Conservation (phyloP, 2,797 vertebrate genomes). For the Pseudochromis fuscus region DNA sequence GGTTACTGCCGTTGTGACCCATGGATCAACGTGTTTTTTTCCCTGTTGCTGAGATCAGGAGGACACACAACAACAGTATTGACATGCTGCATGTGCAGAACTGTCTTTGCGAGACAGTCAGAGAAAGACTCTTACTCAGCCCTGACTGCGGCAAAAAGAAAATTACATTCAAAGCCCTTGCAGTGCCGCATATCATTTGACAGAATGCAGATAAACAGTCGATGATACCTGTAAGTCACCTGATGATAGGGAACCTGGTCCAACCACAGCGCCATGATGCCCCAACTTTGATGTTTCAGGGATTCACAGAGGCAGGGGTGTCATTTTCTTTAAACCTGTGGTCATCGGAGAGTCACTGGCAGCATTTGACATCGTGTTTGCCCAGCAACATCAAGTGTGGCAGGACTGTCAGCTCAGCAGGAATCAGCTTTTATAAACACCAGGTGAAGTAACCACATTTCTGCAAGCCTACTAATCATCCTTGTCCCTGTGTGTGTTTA, state of each 20-base stretch:
- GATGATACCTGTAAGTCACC: conserved; percentile 51
- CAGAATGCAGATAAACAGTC: conserved; percentile 41
- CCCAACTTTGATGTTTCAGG: conserved; percentile 46
- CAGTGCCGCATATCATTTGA: conserved; percentile 30
- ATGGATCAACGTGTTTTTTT: conserved; percentile 22
- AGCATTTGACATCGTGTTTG: conserved; percentile 21
- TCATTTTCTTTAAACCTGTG: conserved; percentile 63
- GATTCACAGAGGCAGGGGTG: conserved; percentile 39
- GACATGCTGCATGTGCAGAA: conserved; percentile 18
- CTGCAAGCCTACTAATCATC: conserved; percentile 57
- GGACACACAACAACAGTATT: conserved; percentile 25
- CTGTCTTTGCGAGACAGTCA: conserved; percentile 21
- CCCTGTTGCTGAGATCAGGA: conserved; percentile 13
- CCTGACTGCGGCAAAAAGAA: conserved; percentile 67
- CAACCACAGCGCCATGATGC: conserved; percentile 40
- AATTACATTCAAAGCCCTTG: conserved; percentile 43
- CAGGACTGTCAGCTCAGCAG: conserved; percentile 67
- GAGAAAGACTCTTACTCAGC: conserved; percentile 65
- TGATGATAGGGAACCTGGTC: conserved; percentile 63
- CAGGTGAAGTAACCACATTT: conserved; percentile 54
- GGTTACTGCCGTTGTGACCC: conserved; percentile 34
- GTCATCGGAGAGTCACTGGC: conserved; percentile 46
- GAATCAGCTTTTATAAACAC: conserved; percentile 63
- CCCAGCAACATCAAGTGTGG: conserved; percentile 36
- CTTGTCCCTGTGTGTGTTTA: conserved; percentile 60